A percentile compares a stretch with the other conserved stretches of the same genome.
Evolutionary conservation across 2,113 vertebrate species (phyloP).

Genomic region (Lepisosteus osseus): DNA sequence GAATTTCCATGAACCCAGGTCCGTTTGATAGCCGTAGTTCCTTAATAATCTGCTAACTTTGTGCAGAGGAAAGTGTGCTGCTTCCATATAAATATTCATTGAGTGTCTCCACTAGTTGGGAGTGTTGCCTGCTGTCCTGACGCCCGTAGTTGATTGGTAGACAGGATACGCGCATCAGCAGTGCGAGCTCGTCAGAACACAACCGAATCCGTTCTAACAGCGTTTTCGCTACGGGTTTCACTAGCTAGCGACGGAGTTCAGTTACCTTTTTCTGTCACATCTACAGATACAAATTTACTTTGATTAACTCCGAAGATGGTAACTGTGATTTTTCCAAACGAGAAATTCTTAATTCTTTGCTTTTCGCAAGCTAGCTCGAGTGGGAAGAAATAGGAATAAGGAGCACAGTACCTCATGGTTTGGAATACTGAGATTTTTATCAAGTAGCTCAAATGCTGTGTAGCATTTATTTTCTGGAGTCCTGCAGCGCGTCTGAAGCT

Average conservation of each 20-base stretch:
- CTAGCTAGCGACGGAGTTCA: neutral
- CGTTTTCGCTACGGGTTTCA: conserved; percentile 47
- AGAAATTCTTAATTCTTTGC: too few relatives aligned
- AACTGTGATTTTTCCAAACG: too few relatives aligned
- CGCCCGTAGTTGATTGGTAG: conserved; percentile 53
- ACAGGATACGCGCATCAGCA: conserved; percentile 55
- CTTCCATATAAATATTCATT: conserved; percentile 46
- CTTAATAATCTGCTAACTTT: conserved; percentile 49
- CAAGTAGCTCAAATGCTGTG: too few relatives aligned
- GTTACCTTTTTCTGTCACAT: conserved; percentile 26
- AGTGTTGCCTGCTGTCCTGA: conserved; percentile 44
- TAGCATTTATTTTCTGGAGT: too few relatives aligned
- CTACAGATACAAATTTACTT: too few relatives aligned
- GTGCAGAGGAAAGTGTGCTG: conserved; percentile 40
- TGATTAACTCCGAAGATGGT: too few relatives aligned
- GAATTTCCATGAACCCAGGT: conserved; percentile 15
- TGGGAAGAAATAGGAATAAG: too few relatives aligned
- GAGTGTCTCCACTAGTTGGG: conserved; percentile 42
- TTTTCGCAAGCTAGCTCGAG: too few relatives aligned
- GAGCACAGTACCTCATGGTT: too few relatives aligned
- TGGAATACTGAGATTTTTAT: too few relatives aligned
- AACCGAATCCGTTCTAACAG: conserved; percentile 33
- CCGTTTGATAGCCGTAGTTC: conserved; percentile 25
- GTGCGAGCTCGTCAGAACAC: conserved; percentile 58
- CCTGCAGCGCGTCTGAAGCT: too few relatives aligned